Evolutionary conservation across 2,113 vertebrate species (phyloP), one percentile per base, ranked within the genome.

Genomic region (Cavia porcellus): DNA sequence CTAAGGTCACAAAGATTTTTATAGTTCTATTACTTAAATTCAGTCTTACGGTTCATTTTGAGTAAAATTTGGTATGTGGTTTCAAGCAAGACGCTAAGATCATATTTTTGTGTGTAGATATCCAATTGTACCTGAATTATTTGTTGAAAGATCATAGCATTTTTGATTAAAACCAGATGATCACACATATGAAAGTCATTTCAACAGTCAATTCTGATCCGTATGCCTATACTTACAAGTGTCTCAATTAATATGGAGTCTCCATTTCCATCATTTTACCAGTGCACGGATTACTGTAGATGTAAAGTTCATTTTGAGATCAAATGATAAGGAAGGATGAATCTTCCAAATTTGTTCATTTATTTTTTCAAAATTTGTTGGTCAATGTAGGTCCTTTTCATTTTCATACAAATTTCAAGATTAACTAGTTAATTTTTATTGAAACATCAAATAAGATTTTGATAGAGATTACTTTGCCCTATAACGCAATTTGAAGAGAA

Each of bases 1-100:
- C 20, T 20, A 62, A 89, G 6, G 24, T 10, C 50, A 70, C 52
- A 77, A 61, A 95, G 72, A 89, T 32, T 86, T 95, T 35, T 95
- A 88, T 96, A 91, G 28, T 84, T 89, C 22, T 75, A 70, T 42
- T 12, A 62, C 24, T 95, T 86, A 92, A 85, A 61, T 82, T 74
- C 81, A 94, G 57, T 94, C 77, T 28, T 81, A 13, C 86, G 64
- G 80, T 47, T 45, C 1, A 74, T 94, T 90, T 81, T 85, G 10
- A 93, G 75, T 93, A 85, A 88, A 91, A n/a, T 91, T 93, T 59
- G 88, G 1, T 62, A 13, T 61, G 66, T 75, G 14, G 14, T 24
- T 22, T 93, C 11, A 95, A n/a, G 13, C 55, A 17, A 57, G 12
- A 38, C 55, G 80, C 47, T 91, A 81, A 92, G n/a, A 55, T 72